Percentiles rank a stretch among this genome's conserved stretches.
phyloP scores from a whole-genome alignment of 23 tunicate genomes.

The Corella eumyota region DNA sequence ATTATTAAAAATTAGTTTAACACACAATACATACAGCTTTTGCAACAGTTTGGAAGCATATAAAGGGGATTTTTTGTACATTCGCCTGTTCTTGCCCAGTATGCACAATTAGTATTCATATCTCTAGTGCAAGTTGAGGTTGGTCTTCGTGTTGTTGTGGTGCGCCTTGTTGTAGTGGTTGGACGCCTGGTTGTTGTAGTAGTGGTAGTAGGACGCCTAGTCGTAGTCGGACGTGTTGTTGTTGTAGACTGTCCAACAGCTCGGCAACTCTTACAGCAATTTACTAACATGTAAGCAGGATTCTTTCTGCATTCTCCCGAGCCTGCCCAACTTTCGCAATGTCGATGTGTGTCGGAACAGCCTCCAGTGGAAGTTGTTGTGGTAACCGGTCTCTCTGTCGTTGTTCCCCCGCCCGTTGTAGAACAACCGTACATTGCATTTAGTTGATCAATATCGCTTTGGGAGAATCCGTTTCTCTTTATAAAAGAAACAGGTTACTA shows the following conservation, averaged over 20 bases:
- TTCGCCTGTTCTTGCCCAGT: slow-evolving; percentile 21
- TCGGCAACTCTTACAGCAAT: slow-evolving; percentile 21
- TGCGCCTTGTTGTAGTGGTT: not conserved
- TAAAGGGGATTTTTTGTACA: slow-evolving; percentile 16
- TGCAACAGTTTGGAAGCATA: slow-evolving; percentile 17
- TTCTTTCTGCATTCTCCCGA: slow-evolving; percentile 38
- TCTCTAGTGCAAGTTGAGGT: slow-evolving; percentile 7
- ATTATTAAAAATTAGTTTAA: no score
- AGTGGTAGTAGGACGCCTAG: no score
- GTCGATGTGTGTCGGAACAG: not conserved
- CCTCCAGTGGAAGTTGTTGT: slow-evolving; percentile 4
- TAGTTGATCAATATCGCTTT: slow-evolving; percentile 26
- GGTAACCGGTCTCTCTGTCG: slow-evolving; percentile 4
- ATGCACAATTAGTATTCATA: slow-evolving; percentile 4
- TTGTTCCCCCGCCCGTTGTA: slow-evolving; percentile 13
- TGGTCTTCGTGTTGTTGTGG: not conserved
- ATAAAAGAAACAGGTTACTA: no score
- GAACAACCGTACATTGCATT: slow-evolving; percentile 39
- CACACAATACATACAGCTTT: slow-evolving; percentile 25
- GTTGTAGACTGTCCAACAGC: not conserved
- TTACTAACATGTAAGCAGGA: slow-evolving; percentile 22
- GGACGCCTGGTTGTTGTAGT: not conserved
- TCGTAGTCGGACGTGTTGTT: no score
- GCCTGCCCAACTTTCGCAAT: slow-evolving; percentile 24
- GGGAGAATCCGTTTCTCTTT: slow-evolving; percentile 36